Percentiles rank a stretch among this genome's conserved stretches.
Evolutionary conservation across 2,113 vertebrate species (phyloP).

Genomic region (Poecile atricapillus): DNA sequence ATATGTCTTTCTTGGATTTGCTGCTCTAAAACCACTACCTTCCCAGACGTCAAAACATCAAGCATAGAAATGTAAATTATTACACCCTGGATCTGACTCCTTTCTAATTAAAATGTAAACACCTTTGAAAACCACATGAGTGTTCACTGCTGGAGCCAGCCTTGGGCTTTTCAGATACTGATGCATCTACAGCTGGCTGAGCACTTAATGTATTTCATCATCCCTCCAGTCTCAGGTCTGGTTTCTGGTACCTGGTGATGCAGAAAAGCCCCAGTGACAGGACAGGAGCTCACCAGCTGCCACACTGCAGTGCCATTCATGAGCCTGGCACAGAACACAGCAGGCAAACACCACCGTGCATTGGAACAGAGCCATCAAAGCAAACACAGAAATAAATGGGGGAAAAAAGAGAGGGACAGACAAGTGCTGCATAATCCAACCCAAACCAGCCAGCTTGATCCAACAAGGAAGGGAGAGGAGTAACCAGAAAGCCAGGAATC

Average conservation of each 20-base stretch:
- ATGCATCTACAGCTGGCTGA: background rate
- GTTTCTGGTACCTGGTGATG: background rate
- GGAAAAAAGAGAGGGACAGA: fast-evolving
- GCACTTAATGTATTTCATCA: background rate
- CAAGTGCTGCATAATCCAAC: background rate
- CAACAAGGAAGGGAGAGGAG: background rate
- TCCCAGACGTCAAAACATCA: background rate
- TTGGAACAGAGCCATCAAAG: background rate
- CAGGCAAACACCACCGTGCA: fast-evolving
- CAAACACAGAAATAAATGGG: background rate
- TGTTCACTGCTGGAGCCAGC: background rate
- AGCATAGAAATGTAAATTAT: background rate
- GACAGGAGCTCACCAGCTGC: background rate
- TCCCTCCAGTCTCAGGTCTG: background rate
- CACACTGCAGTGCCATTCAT: fast-evolving
- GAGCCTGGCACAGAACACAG: background rate
- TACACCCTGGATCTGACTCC: background rate
- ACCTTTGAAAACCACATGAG: background rate
- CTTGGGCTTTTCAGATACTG: background rate
- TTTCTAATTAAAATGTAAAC: background rate
- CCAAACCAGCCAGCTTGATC: background rate
- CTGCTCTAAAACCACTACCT: background rate
- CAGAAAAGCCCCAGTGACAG: conserved; percentile 13
- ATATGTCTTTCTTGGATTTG: background rate
- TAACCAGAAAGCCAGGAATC: background rate